These are phyloP conservation scores for Eubasilissa regina DNA, from an alignment of 1,140 invertebrate genomes.

Conservation along the genomic window DNA sequence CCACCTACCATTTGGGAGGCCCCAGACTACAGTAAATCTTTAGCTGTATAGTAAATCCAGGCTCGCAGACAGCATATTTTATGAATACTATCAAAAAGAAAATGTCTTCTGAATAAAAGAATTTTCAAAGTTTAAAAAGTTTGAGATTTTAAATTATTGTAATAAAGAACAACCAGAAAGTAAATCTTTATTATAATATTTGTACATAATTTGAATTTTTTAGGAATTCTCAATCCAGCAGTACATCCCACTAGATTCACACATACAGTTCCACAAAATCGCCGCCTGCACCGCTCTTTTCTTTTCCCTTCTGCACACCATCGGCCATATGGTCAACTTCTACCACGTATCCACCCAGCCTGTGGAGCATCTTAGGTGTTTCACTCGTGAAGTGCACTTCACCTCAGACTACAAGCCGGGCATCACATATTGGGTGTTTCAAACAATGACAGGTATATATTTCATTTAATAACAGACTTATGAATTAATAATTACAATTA, in stretches of 20 bases:
- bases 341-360: constrained; percentile 99
- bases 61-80: no score
- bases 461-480: neutral
- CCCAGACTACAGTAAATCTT: no score
- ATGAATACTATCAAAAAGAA: no score
- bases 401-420: constrained; percentile 92
- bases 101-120: no score
- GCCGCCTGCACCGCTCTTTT: constrained; percentile 97
- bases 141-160: no score
- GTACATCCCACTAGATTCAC: constrained; percentile 97
- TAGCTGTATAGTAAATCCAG: no score
- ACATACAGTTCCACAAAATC: constrained; percentile 99
- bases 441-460: constrained; percentile 91
- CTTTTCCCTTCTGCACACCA: constrained; percentile 92
- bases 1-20: no score
- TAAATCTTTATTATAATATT: no score
- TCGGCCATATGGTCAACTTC: constrained; percentile 98
- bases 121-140: no score
- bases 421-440: constrained; percentile 95
- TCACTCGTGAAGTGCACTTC: constrained; percentile 95
- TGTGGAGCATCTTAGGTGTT: constrained; percentile 92
- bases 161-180: no score
- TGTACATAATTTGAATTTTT: constrained; percentile 37
- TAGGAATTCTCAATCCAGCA: constrained; percentile 95
- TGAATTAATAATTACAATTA: no score